Base-by-base conservation (phyloP, 2,888 invertebrate species). In the Rhabditoides inermis region DNA sequence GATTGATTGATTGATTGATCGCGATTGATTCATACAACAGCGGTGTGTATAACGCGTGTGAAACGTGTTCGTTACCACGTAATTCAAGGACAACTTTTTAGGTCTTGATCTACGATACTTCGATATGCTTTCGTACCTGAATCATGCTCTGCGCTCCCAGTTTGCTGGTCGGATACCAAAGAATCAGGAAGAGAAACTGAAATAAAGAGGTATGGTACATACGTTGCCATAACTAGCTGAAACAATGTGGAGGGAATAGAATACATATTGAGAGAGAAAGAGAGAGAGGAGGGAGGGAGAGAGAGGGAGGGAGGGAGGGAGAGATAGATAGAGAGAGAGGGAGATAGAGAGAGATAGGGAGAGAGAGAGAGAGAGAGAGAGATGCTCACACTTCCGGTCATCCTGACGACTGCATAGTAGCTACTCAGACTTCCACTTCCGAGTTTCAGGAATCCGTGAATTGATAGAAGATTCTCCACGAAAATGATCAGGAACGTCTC, bases 401-500 rank as follows among this genome's bases (percentile, higher is more conserved):
- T 56, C 46, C 65, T 49, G 0, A 55, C 57, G 15, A 57, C 37
- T 25, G 60, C 55, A 42, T 68, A 68, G 40, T 63, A 70, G 2
- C 58, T 3, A 15, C 62, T 61, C 6, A 69, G 53, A 12, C 45
- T 30, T 2, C 44, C 40, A 2, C 68, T 64, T 5, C 65, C 65
- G 10, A 60, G 56, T 36, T 59, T 59, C 30, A 69, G 51, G 39
- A 58, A 60, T 2, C 65, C 65, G 25, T 42, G 40, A 3, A 48
- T 54, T 12, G 66, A 58, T 0, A 70, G 51, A 0, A 70, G 53
- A 7, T 55, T 49, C 30, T 65, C 64, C 12, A 68, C 61, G 55
- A 61, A 63, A 18, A 68, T 65, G 18, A 69, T 60, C 44, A 65
- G 49, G 42, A 69, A 70, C 41, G 61, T 61, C 15, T 63, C 66